phyloP scores from a whole-genome alignment of 2,888 invertebrate genomes.

The Rhamnusium bicolor region DNA sequence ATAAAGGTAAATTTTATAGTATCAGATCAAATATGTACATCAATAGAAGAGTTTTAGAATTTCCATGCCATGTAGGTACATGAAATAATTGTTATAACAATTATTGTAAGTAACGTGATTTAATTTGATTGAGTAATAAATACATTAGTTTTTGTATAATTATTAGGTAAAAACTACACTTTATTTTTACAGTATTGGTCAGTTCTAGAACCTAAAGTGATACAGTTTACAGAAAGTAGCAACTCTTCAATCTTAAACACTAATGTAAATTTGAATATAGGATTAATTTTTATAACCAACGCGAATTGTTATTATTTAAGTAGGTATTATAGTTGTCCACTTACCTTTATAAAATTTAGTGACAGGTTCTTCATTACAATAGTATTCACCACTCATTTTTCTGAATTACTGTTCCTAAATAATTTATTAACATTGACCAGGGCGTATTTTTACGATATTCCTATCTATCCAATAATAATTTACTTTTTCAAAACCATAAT shows the following conservation, averaged over 20 bases:
- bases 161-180: too few relatives aligned
- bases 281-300: background rate
- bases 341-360: constrained; percentile 48
- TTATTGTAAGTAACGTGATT: too few relatives aligned
- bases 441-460: constrained; percentile 27
- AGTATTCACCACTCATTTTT: constrained; percentile 52
- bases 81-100: too few relatives aligned
- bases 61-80: too few relatives aligned
- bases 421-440: constrained; percentile 27
- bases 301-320: background rate
- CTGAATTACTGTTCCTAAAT: constrained; percentile 8
- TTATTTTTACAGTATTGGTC: background rate
- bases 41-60: too few relatives aligned
- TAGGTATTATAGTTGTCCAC: constrained; percentile 15
- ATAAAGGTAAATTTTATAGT: too few relatives aligned
- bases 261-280: background rate
- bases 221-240: background rate
- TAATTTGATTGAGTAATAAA: too few relatives aligned
- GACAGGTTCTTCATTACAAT: constrained; percentile 39
- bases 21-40: too few relatives aligned
- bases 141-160: too few relatives aligned
- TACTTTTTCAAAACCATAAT: constrained; percentile 46
- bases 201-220: background rate
- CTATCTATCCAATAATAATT: constrained; percentile 34
- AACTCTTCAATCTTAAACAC: background rate